Evolutionary conservation across 2,113 vertebrate genomes (phyloP).

Genomic region (Genyomyrus donnyi): DNA sequence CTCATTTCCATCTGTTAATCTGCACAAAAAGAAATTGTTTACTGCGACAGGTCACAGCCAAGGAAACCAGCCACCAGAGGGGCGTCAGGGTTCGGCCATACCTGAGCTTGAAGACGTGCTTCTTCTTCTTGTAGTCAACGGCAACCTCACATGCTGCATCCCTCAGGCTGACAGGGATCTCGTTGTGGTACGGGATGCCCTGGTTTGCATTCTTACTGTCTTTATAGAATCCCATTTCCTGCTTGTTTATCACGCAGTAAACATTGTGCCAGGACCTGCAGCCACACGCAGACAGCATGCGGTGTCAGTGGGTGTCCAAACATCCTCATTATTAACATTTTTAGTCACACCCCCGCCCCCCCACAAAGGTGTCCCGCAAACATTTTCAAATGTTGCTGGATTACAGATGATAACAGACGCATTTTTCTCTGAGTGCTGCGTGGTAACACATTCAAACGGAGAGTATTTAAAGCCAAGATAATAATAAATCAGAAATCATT

Average conservation of each 20-base stretch:
- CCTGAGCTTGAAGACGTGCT: constrained; percentile 95
- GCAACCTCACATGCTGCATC: constrained; percentile 84
- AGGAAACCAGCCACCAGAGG: neutral
- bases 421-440: neutral
- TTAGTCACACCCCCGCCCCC: neutral
- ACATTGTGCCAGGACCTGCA: constrained; percentile 93
- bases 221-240: constrained; percentile 92
- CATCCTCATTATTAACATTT: neutral
- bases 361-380: neutral
- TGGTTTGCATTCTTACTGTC: constrained; percentile 81
- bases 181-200: constrained; percentile 81
- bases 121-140: constrained; percentile 92
- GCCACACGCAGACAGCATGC: neutral
- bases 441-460: neutral
- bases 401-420: neutral
- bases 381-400: neutral
- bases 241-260: constrained; percentile 86
- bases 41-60: neutral
- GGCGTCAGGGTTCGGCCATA: constrained; percentile 33
- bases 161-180: constrained; percentile 76
- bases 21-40: constrained; percentile 48
- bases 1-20: constrained; percentile 86
- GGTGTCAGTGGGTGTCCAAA: neutral
- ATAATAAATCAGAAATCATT: neutral
- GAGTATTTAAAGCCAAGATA: neutral